Conservation (phyloP, 2,797 vertebrate genomes). For the Xenops minutus region DNA sequence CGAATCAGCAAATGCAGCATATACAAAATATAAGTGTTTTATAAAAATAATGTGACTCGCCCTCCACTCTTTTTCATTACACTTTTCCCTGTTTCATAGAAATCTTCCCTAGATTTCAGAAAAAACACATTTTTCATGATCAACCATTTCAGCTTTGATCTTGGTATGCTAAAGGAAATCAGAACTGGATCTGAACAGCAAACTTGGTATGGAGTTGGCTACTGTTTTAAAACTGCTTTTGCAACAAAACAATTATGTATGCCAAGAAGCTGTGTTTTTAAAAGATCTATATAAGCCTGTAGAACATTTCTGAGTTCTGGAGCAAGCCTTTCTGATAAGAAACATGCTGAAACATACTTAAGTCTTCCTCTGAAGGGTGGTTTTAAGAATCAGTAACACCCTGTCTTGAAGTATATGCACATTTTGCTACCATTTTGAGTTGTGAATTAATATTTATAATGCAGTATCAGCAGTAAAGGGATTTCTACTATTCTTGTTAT, state of each 20-base stretch:
- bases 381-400: neutral
- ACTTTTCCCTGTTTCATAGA: neutral
- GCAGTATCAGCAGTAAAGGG: neutral
- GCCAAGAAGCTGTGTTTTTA: neutral
- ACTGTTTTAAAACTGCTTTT: slow-evolving; percentile 15
- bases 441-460: neutral
- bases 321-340: neutral
- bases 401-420: neutral
- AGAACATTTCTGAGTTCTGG: neutral
- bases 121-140: neutral
- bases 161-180: neutral
- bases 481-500: neutral
- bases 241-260: slow-evolving; percentile 31
- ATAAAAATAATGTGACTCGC: slow-evolving; percentile 66
- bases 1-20: slow-evolving; percentile 70
- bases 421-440: neutral
- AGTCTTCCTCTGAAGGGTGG: neutral
- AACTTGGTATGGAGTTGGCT: neutral
- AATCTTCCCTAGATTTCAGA: slow-evolving; percentile 50
- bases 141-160: neutral
- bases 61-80: slow-evolving; percentile 38
- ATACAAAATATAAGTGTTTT: slow-evolving; percentile 71
- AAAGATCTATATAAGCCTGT: neutral
- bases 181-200: neutral
- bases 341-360: neutral